Percentiles rank a stretch among this genome's conserved stretches.
These are phyloP conservation scores for Ophiodon elongatus DNA, from an alignment of 2,113 vertebrate genomes.

Conservation along the genomic window DNA sequence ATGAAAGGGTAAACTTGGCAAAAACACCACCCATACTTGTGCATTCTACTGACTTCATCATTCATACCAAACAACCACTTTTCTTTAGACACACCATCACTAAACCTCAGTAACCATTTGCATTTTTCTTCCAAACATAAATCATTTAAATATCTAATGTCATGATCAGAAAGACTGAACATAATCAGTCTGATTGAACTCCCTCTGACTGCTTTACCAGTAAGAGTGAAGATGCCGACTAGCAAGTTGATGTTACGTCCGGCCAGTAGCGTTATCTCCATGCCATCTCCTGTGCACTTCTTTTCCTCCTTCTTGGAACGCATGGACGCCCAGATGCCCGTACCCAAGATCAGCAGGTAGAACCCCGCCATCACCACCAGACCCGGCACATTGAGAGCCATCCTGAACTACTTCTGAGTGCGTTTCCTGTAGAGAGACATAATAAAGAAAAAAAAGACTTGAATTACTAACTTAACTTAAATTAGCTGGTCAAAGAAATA, in stretches of 20 bases:
- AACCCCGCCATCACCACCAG: conserved; percentile 84
- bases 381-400: conserved; percentile 77
- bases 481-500: not conserved
- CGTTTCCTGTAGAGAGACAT: conserved; percentile 50
- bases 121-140: not conserved
- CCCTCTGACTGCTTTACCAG: conserved; percentile 47
- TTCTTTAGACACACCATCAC: not conserved
- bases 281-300: conserved; percentile 76
- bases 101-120: not conserved
- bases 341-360: conserved; percentile 83
- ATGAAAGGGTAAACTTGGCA: not conserved
- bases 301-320: conserved; percentile 85
- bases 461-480: not conserved
- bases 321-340: conserved; percentile 88
- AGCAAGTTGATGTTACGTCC: conserved; percentile 85
- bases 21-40: not conserved
- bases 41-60: too few species aligned
- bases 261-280: conserved; percentile 87
- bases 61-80: not conserved
- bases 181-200: not conserved
- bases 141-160: not conserved
- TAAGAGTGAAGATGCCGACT: conserved; percentile 84
- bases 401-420: conserved; percentile 26
- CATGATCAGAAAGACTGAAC: not conserved
- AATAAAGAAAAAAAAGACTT: not conserved